Evolutionary conservation across 2,113 vertebrate genomes (phyloP), one percentile per base, ranked within the genome.

Genomic region (Salvator merianae): DNA sequence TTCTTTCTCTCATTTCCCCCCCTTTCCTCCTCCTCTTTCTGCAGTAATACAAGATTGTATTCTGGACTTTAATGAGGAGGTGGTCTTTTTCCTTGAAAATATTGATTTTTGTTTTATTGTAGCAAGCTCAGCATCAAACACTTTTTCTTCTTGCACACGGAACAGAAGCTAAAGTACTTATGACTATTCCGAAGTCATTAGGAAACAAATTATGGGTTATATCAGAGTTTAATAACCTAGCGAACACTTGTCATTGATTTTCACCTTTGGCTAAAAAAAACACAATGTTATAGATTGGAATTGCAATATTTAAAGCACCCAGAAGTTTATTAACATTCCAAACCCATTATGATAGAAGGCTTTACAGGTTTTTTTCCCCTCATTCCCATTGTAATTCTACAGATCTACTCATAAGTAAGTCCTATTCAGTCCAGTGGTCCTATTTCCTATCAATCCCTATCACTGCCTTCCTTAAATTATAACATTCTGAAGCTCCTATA

Each of bases 131-230:
- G 70, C 2, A 0, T 63, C 8, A 47, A 34, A 7, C 0, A 4
- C 69, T 2, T 47, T 53, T 78, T 77, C 38, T 2, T 47, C 43
- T 40, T 84, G 68, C 36, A 84, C 1, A 0, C 66, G 12, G 0
- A 72, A 10, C n/a, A 28, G 0, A 12, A 4, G 40, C 81, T 82
- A 84, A 84, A 88, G 82, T 79, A 66, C 40, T 77, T 75, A 62
- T 50, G 22, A 63, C 68, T 40, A 12, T 0, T 78, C 20, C 30
- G 1, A 28, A 55, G 83, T 47, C 36, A 6, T 18, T 65, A 70
- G 50, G 0, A 0, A 30, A 34, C n/a, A 77, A 83, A n/a, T 73
- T 5, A 81, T 30, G 3, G 68, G 75, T 87, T 77, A 30, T 28
- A 84, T 71, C 78, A 65, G 24, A 69, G 43, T 63, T 87, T 26